A percentile compares a stretch with the other conserved stretches of the same genome.
phyloP scores from a whole-genome alignment of 2,888 invertebrate species.

The Patella caerulea region DNA sequence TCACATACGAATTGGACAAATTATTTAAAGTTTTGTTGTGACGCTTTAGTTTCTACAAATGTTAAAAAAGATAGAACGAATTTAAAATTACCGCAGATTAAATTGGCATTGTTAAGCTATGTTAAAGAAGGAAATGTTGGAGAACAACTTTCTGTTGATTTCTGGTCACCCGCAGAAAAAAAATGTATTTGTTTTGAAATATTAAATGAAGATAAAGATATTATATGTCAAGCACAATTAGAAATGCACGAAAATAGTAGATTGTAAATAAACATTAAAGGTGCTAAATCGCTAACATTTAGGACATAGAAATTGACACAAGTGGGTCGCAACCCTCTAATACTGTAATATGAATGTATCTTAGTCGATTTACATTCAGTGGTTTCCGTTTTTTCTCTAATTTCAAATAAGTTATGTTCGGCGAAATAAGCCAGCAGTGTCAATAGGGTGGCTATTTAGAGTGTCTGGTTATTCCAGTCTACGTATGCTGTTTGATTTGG shows the following conservation, averaged over 20 bases:
- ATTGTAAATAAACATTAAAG: no score
- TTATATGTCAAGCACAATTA: neutral
- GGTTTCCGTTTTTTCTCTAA: no score
- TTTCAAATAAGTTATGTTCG: no score
- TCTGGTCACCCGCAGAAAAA: conserved; percentile 19
- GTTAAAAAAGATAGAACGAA: neutral
- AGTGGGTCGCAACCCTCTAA: no score
- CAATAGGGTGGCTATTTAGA: no score
- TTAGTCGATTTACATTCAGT: no score
- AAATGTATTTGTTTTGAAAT: conserved; percentile 28
- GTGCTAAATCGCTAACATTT: no score
- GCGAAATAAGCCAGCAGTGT: no score
- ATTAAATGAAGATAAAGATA: conserved; percentile 8
- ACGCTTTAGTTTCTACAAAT: conserved; percentile 22
- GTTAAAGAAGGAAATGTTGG: conserved; percentile 27
- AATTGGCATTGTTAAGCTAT: conserved; percentile 22
- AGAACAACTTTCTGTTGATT: conserved; percentile 23
- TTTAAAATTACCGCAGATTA: conserved; percentile 9
- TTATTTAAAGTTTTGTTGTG: conserved; percentile 27
- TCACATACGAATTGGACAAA: conserved; percentile 30
- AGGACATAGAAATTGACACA: no score
- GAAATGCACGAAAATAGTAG: neutral
- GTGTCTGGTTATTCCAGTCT: no score
- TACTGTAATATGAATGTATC: no score
- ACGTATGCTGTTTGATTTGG: no score